Conservation (phyloP, 2,888 invertebrate species). For the Aphrophora alni region DNA sequence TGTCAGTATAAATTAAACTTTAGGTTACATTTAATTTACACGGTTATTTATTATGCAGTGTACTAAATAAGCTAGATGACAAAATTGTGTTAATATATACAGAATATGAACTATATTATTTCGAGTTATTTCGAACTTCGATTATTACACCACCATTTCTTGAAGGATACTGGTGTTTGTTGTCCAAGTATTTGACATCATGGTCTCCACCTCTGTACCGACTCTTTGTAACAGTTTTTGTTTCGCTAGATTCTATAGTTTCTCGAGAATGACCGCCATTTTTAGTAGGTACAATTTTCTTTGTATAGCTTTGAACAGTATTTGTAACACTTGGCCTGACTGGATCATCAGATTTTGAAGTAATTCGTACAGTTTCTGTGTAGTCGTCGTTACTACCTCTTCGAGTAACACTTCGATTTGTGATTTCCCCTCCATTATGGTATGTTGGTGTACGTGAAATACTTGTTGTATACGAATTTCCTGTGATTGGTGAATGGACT, state of each 20-base stretch:
- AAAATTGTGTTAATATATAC: constrained; percentile 18
- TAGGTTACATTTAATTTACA: neutral
- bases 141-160: constrained; percentile 64
- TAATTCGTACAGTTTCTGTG: constrained; percentile 74
- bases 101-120: constrained; percentile 12
- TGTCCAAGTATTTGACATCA: constrained; percentile 63
- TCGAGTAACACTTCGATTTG: constrained; percentile 54
- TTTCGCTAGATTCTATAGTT: constrained; percentile 74
- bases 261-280: constrained; percentile 65
- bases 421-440: constrained; percentile 44
- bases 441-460: constrained; percentile 49
- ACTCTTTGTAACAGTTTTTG: constrained; percentile 73
- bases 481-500: constrained; percentile 44
- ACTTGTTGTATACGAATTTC: constrained; percentile 32
- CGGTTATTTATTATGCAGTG: neutral
- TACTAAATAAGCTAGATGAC: neutral
- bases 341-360: constrained; percentile 71
- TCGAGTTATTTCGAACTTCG: constrained; percentile 61
- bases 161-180: constrained; percentile 54
- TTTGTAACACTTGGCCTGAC: constrained; percentile 72
- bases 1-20: neutral
- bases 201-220: constrained; percentile 61
- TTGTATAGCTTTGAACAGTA: constrained; percentile 72
- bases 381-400: constrained; percentile 71
- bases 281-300: constrained; percentile 70